These are phyloP conservation scores for Todus mexicanus DNA, from an alignment of 2,797 vertebrate species.

Conservation along the genomic window DNA sequence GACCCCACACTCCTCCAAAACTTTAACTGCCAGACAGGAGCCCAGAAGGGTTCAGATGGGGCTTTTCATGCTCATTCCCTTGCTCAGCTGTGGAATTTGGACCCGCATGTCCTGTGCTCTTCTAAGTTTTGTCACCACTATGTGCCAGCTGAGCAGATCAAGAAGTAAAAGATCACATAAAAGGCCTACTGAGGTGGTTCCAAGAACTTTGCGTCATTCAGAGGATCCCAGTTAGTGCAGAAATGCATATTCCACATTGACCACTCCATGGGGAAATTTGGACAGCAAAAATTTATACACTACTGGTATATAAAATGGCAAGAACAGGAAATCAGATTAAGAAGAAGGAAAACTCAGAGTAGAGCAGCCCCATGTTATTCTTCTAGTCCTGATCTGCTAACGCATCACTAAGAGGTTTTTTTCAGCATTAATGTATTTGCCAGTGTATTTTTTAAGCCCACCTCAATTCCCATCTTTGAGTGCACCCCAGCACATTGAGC, in stretches of 20 bases:
- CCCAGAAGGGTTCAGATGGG: not conserved
- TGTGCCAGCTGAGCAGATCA: not conserved
- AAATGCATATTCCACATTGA: not conserved
- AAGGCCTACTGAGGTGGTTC: not conserved
- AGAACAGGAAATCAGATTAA: not conserved
- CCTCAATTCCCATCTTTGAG: not conserved
- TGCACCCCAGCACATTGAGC: accelerated
- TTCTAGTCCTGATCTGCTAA: not conserved
- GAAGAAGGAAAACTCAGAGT: not conserved
- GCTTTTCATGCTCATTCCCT: not conserved
- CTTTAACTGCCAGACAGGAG: not conserved
- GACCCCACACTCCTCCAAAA: not conserved
- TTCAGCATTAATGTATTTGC: not conserved
- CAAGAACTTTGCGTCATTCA: not conserved
- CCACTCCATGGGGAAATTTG: not conserved
- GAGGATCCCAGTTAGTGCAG: not conserved
- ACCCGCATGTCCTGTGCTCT: not conserved
- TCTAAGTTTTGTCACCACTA: not conserved
- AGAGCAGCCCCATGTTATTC: not conserved
- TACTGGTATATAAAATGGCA: not conserved
- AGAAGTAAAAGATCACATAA: not conserved
- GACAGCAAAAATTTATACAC: not conserved
- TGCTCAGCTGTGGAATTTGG: not conserved
- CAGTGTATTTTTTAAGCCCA: not conserved
- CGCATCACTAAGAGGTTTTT: not conserved